These are phyloP conservation scores for Oceanodroma leucorhoa DNA, from an alignment of 2,797 vertebrate genomes.

Conservation along the genomic window DNA sequence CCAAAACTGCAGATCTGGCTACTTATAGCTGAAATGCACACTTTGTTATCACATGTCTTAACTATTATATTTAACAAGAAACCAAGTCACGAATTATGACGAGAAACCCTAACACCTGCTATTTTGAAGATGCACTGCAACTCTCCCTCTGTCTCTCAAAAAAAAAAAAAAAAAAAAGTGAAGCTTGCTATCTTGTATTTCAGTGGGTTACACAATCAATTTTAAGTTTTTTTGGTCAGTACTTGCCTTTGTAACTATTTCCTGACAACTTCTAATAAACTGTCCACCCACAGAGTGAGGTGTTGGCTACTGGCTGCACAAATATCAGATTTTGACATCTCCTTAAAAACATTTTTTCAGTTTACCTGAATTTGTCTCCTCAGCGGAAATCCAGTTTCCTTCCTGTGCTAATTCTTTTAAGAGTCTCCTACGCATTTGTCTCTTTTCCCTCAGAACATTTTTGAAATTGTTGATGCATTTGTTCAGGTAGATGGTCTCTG, in stretches of 20 bases:
- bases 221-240: not conserved
- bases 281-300: not conserved
- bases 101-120: slow-evolving; percentile 44
- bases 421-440: slow-evolving; percentile 83
- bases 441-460: slow-evolving; percentile 90
- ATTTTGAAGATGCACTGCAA: slow-evolving; percentile 36
- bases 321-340: not conserved
- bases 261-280: not conserved
- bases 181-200: not conserved
- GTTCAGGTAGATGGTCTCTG: slow-evolving; percentile 84
- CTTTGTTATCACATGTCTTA: slow-evolving; percentile 44
- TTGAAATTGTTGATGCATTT: slow-evolving; percentile 94
- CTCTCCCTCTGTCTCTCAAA: not conserved
- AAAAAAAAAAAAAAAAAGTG: not conserved
- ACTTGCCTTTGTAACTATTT: not conserved
- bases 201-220: not conserved
- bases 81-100: slow-evolving; percentile 45
- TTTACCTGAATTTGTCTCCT: slow-evolving; percentile 82
- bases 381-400: slow-evolving; percentile 82
- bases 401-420: slow-evolving; percentile 85
- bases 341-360: not conserved
- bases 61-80: slow-evolving; percentile 41
- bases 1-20: slow-evolving; percentile 29
- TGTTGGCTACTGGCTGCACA: not conserved
- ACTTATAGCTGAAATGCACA: slow-evolving; percentile 40